A percentile compares a stretch with the other conserved stretches of the same genome.
Evolutionary conservation across 92 coral and sea anemone genomes (phyloP).

Genomic region (Epizoanthus illoricatus): DNA sequence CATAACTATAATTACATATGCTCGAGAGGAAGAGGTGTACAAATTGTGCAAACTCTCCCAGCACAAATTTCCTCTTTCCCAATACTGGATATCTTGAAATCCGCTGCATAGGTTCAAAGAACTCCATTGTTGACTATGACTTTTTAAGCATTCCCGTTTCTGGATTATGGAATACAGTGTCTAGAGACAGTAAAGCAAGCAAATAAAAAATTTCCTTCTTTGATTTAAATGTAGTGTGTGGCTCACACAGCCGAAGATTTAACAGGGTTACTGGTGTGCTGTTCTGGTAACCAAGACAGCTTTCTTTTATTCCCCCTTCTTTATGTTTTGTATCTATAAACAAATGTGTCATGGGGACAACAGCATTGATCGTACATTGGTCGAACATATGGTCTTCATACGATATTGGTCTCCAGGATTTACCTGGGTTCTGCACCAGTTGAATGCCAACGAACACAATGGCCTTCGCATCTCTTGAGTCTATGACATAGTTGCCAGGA

Average conservation of each 20-base stretch:
- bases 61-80: no score
- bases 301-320: background rate
- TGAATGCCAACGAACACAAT: conserved; percentile 36
- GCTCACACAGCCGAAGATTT: conserved; percentile 42
- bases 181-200: conserved; percentile 40
- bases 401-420: conserved; percentile 27
- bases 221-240: conserved; percentile 51
- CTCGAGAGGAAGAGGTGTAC: no score
- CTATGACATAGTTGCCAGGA: conserved; percentile 34
- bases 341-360: conserved; percentile 48
- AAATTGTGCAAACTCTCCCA: no score
- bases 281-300: conserved; percentile 17
- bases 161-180: conserved; percentile 4
- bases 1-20: no score
- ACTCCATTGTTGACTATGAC: conserved; percentile 50
- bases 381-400: conserved; percentile 58
- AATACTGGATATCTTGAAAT: no score
- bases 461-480: conserved; percentile 50
- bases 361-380: conserved; percentile 54
- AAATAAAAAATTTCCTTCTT: conserved; percentile 58
- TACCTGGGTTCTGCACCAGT: conserved; percentile 39
- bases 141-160: conserved; percentile 28
- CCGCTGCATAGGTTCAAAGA: no score
- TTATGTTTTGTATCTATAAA: conserved; percentile 20
- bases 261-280: conserved; percentile 48